Evolutionary conservation across 1,140 invertebrate genomes (phyloP).

Genomic region (Ridgeia piscesae): DNA sequence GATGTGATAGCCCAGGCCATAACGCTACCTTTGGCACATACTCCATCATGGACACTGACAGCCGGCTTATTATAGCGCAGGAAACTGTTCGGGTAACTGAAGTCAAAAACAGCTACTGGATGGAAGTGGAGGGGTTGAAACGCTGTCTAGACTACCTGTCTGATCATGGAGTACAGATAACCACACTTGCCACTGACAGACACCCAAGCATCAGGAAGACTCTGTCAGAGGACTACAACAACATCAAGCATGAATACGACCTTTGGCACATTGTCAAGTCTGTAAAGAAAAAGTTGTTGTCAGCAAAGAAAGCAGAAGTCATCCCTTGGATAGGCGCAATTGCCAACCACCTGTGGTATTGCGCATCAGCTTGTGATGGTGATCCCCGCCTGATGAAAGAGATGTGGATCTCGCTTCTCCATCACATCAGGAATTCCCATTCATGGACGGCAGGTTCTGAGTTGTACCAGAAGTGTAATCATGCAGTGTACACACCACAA

Average conservation of each 20-base stretch:
- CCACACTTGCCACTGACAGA: slow-evolving; percentile 10
- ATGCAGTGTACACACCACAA: too few relatives aligned
- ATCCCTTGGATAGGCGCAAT: background rate
- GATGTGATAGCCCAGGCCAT: too few relatives aligned
- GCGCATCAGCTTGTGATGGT: background rate
- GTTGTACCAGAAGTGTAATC: too few relatives aligned
- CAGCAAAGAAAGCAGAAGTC: background rate
- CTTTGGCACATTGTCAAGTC: background rate
- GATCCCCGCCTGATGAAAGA: slow-evolving; percentile 5
- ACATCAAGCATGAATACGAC: background rate
- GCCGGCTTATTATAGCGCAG: background rate
- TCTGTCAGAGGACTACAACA: background rate
- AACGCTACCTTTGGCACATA: too few relatives aligned
- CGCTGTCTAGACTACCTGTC: background rate
- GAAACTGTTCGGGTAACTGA: background rate
- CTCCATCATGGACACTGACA: too few relatives aligned
- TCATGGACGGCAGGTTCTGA: background rate
- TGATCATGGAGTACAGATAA: background rate
- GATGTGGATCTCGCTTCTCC: background rate
- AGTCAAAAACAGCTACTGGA: background rate
- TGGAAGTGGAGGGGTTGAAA: slow-evolving; percentile 7
- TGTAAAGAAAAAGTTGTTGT: background rate
- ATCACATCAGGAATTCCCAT: slow-evolving; percentile 8
- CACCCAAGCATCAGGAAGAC: background rate
- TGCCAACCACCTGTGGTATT: background rate